Base-by-base conservation (phyloP, 1,140 invertebrate genomes). In the Drosophila kohkoa region DNA sequence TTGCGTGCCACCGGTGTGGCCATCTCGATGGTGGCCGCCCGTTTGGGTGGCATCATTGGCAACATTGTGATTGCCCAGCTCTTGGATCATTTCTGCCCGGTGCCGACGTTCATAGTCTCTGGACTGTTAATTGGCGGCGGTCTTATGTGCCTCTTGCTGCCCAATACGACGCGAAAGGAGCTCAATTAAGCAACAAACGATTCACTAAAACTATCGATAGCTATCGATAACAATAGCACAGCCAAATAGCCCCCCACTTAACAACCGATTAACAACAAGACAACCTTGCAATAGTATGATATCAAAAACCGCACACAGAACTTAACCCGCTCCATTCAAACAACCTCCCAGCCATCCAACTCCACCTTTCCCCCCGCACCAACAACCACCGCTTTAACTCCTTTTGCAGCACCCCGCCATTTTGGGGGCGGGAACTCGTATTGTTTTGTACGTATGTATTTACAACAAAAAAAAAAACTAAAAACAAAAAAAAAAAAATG, bases 31-130 rank as follows among this genome's bases (percentile, higher is more conserved):
- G 96, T 97, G 5, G 96, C 96, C 1, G 96, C 96, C 7, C 94
- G 96, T 60, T 93, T 97, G 30, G 96, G 96, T 74, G 96, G 96
- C 73, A 97, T 97, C 81, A 96, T 97, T 90, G 96, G 96, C 54
- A 97, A 97, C 93, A 96, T 97, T 74, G 96, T 97, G 48, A 97
- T 97, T 77, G 96, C 96, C 48, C 95, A 96, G 75, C 93, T 97
- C 35, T 90, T 97, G 77, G 96, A 97, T 93, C 93, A 95, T 82
- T 97, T 96, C 91, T 97, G 96, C 93, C 96, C 96, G 30, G 96
- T 96, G 58, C 96, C 96, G 45, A 97, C 96, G 45, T 97, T 97
- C 92, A 97, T 97, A 54, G 96, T 97, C 11, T 96, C 96, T 67
- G 95, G 93, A 41, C 94, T 97, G 68, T 94, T 97, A 58, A 96